These are phyloP conservation scores for Caenorhabditis sp. DNA, from an alignment of 2,888 invertebrate genomes.

Conservation along the genomic window DNA sequence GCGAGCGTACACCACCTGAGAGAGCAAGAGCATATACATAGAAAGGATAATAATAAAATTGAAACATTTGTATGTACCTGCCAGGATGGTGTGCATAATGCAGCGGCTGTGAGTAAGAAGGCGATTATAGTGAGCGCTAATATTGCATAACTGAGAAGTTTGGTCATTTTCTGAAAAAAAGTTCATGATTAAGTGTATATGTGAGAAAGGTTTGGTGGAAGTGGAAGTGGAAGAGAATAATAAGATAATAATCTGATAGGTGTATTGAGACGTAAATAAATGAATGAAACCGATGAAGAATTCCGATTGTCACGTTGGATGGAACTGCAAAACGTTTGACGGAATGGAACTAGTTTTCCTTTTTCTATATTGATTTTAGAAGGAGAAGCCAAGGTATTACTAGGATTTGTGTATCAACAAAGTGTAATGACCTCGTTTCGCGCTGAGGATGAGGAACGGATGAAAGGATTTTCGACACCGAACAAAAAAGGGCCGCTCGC, in stretches of 20 bases:
- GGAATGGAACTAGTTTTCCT: conserved; percentile 19
- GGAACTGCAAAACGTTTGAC: not conserved
- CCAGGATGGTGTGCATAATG: conserved; percentile 72
- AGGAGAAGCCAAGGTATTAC: conserved; percentile 1
- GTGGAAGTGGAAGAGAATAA: not conserved
- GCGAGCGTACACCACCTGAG: conserved; percentile 70
- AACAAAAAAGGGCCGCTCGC: not conserved
- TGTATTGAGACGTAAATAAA: conserved; percentile 37
- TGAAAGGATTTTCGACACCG: not conserved
- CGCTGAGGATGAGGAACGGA: no score
- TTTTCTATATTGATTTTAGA: conserved; percentile 36
- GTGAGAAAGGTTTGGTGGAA: not conserved
- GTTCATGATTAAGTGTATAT: not conserved
- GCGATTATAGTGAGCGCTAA: conserved; percentile 69
- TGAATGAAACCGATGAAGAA: no score
- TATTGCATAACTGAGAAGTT: conserved; percentile 33
- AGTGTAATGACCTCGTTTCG: conserved; percentile 17
- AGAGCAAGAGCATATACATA: not conserved
- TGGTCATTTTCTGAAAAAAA: conserved; percentile 10
- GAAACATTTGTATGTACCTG: conserved; percentile 49
- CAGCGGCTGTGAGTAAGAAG: conserved; percentile 69
- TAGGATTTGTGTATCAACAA: not conserved
- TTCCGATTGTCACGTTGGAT: not conserved
- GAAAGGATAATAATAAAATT: not conserved
- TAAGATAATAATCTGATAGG: conserved; percentile 35